Evolutionary conservation across 2,113 vertebrate species (phyloP).

Genomic region (Galemys pyrenaicus): DNA sequence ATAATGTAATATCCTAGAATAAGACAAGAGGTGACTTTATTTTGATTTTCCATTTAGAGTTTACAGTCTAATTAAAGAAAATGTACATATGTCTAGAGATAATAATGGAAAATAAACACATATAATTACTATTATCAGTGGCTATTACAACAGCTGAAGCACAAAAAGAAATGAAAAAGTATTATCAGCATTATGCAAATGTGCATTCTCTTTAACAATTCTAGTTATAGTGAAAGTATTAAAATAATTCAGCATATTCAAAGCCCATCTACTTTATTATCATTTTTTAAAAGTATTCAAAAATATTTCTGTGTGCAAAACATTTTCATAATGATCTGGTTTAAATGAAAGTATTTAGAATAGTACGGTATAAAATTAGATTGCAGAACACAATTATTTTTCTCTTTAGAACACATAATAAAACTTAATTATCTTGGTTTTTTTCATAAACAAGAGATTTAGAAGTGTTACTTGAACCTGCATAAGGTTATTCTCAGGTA

Average conservation of each 20-base stretch:
- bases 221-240: constrained; percentile 15
- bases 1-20: neutral
- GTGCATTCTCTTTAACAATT: constrained; percentile 1
- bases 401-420: neutral
- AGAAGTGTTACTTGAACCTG: neutral
- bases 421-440: constrained; percentile 53
- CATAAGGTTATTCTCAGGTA: neutral
- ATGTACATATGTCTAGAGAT: constrained; percentile 43
- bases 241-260: constrained; percentile 51
- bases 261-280: neutral
- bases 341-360: constrained; percentile 56
- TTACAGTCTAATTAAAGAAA: constrained; percentile 67
- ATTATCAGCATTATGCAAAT: constrained; percentile 58
- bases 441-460: constrained; percentile 39
- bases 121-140: constrained; percentile 53
- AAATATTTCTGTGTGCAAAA: constrained; percentile 42
- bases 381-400: constrained; percentile 39
- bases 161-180: neutral
- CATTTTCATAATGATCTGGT: constrained; percentile 50
- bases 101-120: constrained; percentile 60
- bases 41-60: constrained; percentile 60
- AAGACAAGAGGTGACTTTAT: constrained; percentile 54
- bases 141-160: constrained; percentile 25
- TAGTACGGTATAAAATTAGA: neutral
- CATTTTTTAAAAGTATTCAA: constrained; percentile 30